phyloP scores from a whole-genome alignment of 2,113 vertebrate genomes.

The Chascanopsetta lugubris region DNA sequence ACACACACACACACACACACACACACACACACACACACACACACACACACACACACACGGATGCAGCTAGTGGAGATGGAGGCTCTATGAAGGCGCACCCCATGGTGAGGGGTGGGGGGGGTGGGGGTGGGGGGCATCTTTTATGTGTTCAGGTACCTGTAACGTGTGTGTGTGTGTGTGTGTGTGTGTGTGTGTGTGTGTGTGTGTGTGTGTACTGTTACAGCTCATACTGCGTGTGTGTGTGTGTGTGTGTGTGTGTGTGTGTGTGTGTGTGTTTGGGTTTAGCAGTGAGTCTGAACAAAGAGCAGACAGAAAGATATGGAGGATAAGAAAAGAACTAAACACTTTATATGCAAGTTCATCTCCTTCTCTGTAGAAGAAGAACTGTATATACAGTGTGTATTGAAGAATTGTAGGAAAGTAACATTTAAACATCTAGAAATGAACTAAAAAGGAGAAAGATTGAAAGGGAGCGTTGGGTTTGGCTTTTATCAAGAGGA shows the following conservation, averaged over 20 bases:
- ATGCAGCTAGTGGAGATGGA: conserved; percentile 57
- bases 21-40: conserved; percentile 8
- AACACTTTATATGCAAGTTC: background rate
- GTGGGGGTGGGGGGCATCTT: conserved; percentile 32
- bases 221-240: too few species aligned
- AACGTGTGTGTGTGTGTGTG: conserved; percentile 33
- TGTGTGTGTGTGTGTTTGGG: conserved; percentile 40
- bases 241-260: too few species aligned
- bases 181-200: conserved; percentile 1
- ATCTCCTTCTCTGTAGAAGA: background rate
- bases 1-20: conserved; percentile 1
- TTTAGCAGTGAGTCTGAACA: background rate
- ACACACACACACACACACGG: conserved; percentile 52
- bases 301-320: background rate
- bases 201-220: too few species aligned
- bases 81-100: conserved; percentile 73
- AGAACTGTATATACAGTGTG: background rate
- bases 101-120: conserved; percentile 53
- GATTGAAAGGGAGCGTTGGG: conserved; percentile 8
- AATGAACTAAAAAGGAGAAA: background rate
- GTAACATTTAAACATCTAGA: too few species aligned
- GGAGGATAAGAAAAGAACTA: background rate
- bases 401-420: background rate
- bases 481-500: conserved; percentile 71
- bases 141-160: conserved; percentile 53